Base-by-base conservation (phyloP, 2,797 vertebrate species). In the Dermochelys coriacea region DNA sequence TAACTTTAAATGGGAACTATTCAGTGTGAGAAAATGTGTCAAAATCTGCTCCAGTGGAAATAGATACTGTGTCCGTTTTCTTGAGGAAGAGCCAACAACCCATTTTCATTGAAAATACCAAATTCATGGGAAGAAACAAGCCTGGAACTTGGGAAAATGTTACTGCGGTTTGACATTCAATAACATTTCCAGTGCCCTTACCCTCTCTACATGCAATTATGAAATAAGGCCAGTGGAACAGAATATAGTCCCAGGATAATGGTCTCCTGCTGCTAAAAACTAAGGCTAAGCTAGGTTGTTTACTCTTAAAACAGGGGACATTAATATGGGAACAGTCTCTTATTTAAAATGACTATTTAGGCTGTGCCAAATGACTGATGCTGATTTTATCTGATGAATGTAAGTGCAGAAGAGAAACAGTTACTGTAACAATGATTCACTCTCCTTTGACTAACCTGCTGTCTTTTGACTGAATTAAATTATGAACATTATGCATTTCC, bases 401-500 rank as follows among this genome's bases (percentile, higher is more conserved):
- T 82, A 94, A 93, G 15, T 27, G 85, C n/a, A 91, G 86, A 81
- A 95, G 78, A 88, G 47, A 12, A 93, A 82, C 10, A 57, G 45
- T 6, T 6, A 50, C 83, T 85, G 82, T 88, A 88, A 91, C 88
- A 93, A 14, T 82, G 61, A 88, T 84, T 90, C 87, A 93, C 86
- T 59, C 86, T 84, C 68, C 49, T 74, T 94, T 91, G 82, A 82
- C 59, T 91, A 79, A 94, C 88, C 87, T 92, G 68, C 75, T 94
- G 47, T 93, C 94, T 88, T 83, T 84, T 86, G 85, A 87, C 84
- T 74, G 59, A 84, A 94, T 89, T 90, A 90, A 87, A 88, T 91
- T 47, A 55, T 61, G 19, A 23, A 84, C 90, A 93, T 86, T 79
- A 82, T 19, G 8, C 37, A 52, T 85, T 89, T 86, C 89, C 75